Evolutionary conservation across 2,113 vertebrate species (phyloP).

Genomic region (zebrafish (Danio rerio)): GRCz12tu NC_133195.1:24681001-24681500

Average conservation of each 20-base stretch:
- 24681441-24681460: background rate
- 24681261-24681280: constrained; percentile 34
- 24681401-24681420: background rate
- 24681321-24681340: constrained; percentile 30
- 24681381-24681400: constrained; percentile 29
- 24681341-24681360: constrained; percentile 25
- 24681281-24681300: constrained; percentile 47
- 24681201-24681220: constrained; percentile 17
- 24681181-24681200: background rate
- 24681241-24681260: constrained; percentile 22
- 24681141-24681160: constrained; percentile 35
- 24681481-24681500: background rate
- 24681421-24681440: constrained; percentile 18
- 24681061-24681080: background rate
- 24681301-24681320: constrained; percentile 6
- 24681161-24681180: background rate
- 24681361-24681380: background rate
- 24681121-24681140: constrained; percentile 31
- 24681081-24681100: constrained; percentile 5
- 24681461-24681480: background rate
- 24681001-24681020: no score
- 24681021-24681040: no score
- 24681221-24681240: constrained; percentile 29
- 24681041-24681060: no score
- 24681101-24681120: constrained; percentile 17